phyloP scores from a whole-genome alignment of 2,888 invertebrate genomes.

The Machimus rusticus region DNA sequence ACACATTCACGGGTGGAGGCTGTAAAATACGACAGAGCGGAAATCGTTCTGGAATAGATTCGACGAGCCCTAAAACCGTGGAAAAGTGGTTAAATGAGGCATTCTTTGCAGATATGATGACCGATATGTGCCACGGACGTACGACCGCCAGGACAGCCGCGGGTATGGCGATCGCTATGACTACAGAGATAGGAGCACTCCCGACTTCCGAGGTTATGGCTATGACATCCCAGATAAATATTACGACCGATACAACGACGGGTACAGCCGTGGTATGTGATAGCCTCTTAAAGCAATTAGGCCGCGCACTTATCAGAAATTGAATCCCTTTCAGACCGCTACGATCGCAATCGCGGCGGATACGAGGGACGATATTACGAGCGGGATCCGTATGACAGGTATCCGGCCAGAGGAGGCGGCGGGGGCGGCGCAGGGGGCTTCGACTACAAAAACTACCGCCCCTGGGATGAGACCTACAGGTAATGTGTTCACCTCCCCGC shows the following conservation, averaged over 20 bases:
- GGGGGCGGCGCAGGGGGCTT: slow-evolving; percentile 49
- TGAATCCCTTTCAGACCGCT: slow-evolving; percentile 54
- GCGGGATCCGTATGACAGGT: slow-evolving; percentile 58
- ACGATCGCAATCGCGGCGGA: slow-evolving; percentile 54
- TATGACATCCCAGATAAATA: slow-evolving; percentile 59
- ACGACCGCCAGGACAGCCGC: slow-evolving; percentile 47
- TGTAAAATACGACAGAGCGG: not conserved
- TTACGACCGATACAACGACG: slow-evolving; percentile 55
- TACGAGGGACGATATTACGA: slow-evolving; percentile 54
- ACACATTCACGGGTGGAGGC: not conserved
- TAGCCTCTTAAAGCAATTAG: not conserved
- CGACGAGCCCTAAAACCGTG: not conserved
- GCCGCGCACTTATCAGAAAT: not conserved
- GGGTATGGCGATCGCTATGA: slow-evolving; percentile 49
- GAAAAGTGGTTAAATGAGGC: not conserved
- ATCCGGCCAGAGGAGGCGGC: slow-evolving; percentile 52
- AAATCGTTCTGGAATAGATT: not conserved
- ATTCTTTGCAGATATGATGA: slow-evolving; percentile 47
- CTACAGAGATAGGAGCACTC: slow-evolving; percentile 30
- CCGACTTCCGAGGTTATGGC: slow-evolving; percentile 55
- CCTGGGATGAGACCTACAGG: slow-evolving; percentile 63
- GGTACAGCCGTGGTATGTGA: slow-evolving; percentile 50
- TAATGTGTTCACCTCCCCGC: slow-evolving; percentile 52
- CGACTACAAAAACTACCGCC: slow-evolving; percentile 61
- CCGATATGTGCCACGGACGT: slow-evolving; percentile 39